Evolutionary conservation across 1,140 invertebrate species (phyloP), one percentile per base, ranked within the genome.

Genomic region (Episyrphus balteatus): DNA sequence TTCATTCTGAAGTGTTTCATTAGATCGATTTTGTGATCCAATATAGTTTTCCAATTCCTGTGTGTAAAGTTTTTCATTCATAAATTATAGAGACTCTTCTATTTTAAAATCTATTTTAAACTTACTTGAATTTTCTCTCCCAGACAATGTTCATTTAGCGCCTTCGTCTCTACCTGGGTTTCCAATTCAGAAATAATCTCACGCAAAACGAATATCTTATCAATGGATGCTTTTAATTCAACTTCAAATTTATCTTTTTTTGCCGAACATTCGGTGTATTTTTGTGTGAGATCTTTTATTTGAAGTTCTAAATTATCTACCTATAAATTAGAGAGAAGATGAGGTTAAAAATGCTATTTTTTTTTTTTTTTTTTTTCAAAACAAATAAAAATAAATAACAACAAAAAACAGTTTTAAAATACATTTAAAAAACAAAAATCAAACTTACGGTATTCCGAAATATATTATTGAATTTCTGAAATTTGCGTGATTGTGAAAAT

Each of bases 141-240:
- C 12, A 68, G 38, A 12, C 66, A 58, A 46, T 62, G 55, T 45
- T 68, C 66, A 34, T 66, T 68, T 50, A 65, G 41, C 39, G 61
- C 61, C 59, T 85, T 83, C 8, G 67, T 63, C 54, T 83, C 80
- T 1, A 88, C 59, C 52, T 88, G 82, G 9, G 68, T 70, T 56
- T 90, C 86, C 30, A 88, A 63, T 49, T 86, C 83, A 1, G 71
- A 63, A 37, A 92, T 86, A 41, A 88, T 83, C 33, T 90, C 82
- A 31, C 84, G 71, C 5, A 88, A 66, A 8, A 82, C 71, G 48
- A 73, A 71, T 15, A 87, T 79, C 61, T 88, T 87, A 10, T 85
- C 82, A 13, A 81, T 71, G 0, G 81, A 77, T 3, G 76, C 75
- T 61, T 84, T 81, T 0, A 83, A 62, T 50, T 88, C 83, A 0